These are phyloP conservation scores for Philaethria dido DNA, from an alignment of 2,888 invertebrate genomes.

Conservation along the genomic window DNA sequence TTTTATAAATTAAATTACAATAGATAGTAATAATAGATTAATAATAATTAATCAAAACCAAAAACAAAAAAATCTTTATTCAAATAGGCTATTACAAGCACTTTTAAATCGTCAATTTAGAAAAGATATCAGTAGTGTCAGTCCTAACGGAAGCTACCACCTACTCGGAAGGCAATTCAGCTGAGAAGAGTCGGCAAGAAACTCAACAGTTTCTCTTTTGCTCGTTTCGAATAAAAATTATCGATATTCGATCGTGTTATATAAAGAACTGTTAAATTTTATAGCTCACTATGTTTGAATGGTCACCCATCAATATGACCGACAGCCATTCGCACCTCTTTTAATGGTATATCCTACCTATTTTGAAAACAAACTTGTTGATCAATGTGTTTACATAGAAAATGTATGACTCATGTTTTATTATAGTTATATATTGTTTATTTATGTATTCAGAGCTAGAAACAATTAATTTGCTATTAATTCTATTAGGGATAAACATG, in stretches of 20 bases:
- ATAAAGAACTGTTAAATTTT: conserved; percentile 6
- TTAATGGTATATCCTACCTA: conserved; percentile 20
- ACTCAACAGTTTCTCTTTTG: too few species aligned
- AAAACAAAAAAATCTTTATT: too few species aligned
- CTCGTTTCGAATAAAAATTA: too few species aligned
- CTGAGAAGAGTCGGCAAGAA: too few species aligned
- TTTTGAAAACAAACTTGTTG: conserved; percentile 19
- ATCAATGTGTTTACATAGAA: conserved; percentile 15
- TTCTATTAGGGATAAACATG: background rate
- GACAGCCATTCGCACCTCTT: conserved; percentile 24
- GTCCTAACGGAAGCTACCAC: too few species aligned
- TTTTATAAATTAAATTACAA: too few species aligned
- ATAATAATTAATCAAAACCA: too few species aligned
- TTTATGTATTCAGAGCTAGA: background rate
- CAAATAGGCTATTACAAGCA: too few species aligned
- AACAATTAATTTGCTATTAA: conserved; percentile 1
- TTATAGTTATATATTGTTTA: background rate
- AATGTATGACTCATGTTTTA: conserved; percentile 16
- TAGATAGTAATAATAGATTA: too few species aligned
- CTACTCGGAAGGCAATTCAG: too few species aligned
- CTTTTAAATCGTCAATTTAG: too few species aligned
- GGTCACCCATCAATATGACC: conserved; percentile 23
- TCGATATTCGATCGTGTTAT: background rate
- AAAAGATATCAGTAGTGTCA: too few species aligned
- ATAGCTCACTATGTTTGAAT: conserved; percentile 11